A percentile compares a stretch with the other conserved stretches of the same genome.
These are phyloP conservation scores for Corythoichthys intestinalis DNA, from an alignment of 2,113 vertebrate species.

Conservation along the genomic window DNA sequence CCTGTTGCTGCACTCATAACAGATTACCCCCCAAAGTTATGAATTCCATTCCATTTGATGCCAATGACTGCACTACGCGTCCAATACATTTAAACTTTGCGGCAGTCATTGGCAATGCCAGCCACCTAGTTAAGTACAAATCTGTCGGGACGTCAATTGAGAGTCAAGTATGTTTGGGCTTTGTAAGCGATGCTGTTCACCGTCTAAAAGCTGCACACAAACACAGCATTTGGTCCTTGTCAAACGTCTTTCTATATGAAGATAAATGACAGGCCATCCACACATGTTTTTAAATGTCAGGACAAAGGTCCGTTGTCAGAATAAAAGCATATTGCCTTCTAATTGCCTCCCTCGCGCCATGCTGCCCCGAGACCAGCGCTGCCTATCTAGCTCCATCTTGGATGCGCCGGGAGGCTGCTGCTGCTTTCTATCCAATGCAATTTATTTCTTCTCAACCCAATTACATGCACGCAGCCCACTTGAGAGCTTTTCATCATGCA, in stretches of 20 bases:
- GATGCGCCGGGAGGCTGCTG: constrained; percentile 30
- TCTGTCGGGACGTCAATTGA: too few relatives aligned
- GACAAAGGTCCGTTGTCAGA: constrained; percentile 20
- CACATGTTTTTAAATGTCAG: constrained; percentile 34
- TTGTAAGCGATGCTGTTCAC: not conserved
- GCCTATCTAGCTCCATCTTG: constrained; percentile 39
- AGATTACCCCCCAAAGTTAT: too few relatives aligned
- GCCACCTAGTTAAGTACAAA: not conserved
- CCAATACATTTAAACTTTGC: constrained; percentile 52
- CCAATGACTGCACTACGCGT: too few relatives aligned
- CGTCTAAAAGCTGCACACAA: constrained; percentile 6
- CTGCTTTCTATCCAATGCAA: constrained; percentile 51
- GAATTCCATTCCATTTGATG: too few relatives aligned
- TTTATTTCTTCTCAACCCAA: constrained; percentile 38
- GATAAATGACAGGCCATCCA: constrained; percentile 20
- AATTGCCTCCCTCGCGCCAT: constrained; percentile 16
- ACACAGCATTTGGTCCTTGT: constrained; percentile 28
- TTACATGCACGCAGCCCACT: constrained; percentile 30
- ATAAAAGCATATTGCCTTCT: constrained; percentile 42
- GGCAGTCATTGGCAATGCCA: not conserved
- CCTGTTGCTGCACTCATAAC: too few relatives aligned
- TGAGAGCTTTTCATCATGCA: constrained; percentile 15
- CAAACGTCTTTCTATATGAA: constrained; percentile 25
- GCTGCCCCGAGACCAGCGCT: constrained; percentile 31
- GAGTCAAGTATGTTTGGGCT: too few relatives aligned